phyloP scores from a whole-genome alignment of 2,113 vertebrate genomes.

The Neomonachus schauinslandi region DNA sequence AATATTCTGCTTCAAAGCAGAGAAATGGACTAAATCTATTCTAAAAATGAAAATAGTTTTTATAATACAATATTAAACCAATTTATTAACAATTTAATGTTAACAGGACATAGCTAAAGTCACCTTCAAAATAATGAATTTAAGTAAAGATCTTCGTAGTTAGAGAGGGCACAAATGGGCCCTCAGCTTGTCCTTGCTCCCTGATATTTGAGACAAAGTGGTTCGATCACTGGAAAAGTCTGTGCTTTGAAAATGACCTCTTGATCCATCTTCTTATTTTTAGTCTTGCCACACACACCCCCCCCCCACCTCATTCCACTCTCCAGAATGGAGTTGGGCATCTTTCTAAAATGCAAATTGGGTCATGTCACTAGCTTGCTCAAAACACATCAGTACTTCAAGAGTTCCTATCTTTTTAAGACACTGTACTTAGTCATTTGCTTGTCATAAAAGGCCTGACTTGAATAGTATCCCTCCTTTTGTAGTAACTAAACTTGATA shows the following conservation, averaged over 20 bases:
- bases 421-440: background rate
- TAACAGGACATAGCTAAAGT: constrained; percentile 38
- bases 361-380: background rate
- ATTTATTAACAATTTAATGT: constrained; percentile 54
- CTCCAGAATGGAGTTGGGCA: background rate
- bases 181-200: background rate
- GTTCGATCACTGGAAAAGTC: background rate
- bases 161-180: background rate
- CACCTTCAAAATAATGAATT: constrained; percentile 28
- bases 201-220: background rate
- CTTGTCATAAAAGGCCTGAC: background rate
- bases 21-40: constrained; percentile 1
- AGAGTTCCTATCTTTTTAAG: background rate
- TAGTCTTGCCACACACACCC: background rate
- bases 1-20: constrained; percentile 36
- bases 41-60: constrained; percentile 45
- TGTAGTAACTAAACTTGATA: no score
- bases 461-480: background rate
- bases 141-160: background rate
- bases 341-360: background rate
- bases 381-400: background rate
- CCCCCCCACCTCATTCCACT: background rate
- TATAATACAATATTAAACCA: constrained; percentile 31
- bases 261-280: background rate
- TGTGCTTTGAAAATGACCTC: constrained; percentile 7